Conservation (phyloP, 2,113 vertebrate species). For the Hydrochoerus hydrochaeris region DNA sequence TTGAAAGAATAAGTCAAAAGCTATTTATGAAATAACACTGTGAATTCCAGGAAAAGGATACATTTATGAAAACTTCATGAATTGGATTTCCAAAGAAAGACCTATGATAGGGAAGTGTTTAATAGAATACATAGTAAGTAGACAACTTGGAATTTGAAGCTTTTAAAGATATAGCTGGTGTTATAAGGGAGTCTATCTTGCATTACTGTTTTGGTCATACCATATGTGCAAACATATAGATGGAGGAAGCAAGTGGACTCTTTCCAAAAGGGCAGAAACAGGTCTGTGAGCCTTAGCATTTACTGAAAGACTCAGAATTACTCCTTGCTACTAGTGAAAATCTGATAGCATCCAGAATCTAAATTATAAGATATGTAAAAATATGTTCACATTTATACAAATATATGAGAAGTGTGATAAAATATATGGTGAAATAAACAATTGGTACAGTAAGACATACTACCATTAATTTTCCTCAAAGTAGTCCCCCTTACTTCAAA, state of each 20-base stretch:
- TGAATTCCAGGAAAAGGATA: not conserved
- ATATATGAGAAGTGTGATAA: not conserved
- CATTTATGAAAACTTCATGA: not conserved
- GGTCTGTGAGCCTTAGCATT: not conserved
- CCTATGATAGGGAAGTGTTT: not conserved
- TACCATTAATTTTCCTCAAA: not conserved
- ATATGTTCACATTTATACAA: not conserved
- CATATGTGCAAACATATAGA: not conserved
- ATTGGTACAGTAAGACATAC: not conserved
- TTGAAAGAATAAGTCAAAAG: not conserved
- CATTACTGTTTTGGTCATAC: not conserved
- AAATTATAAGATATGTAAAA: not conserved
- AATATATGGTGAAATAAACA: not conserved
- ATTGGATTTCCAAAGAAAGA: not conserved
- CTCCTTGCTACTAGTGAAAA: not conserved
- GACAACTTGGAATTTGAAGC: not conserved
- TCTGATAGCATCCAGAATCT: not conserved
- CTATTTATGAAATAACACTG: not conserved
- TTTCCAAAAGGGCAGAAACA: not conserved
- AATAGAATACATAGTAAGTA: not conserved
- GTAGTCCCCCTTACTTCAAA: not conserved
- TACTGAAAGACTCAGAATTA: not conserved
- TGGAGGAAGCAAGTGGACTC: not conserved
- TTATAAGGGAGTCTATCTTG: not conserved
- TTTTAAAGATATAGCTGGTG: not conserved